Percentiles rank a stretch among this genome's conserved stretches.
These are phyloP conservation scores for Theocolax elegans DNA, from an alignment of 1,140 invertebrate genomes.

Conservation along the genomic window DNA sequence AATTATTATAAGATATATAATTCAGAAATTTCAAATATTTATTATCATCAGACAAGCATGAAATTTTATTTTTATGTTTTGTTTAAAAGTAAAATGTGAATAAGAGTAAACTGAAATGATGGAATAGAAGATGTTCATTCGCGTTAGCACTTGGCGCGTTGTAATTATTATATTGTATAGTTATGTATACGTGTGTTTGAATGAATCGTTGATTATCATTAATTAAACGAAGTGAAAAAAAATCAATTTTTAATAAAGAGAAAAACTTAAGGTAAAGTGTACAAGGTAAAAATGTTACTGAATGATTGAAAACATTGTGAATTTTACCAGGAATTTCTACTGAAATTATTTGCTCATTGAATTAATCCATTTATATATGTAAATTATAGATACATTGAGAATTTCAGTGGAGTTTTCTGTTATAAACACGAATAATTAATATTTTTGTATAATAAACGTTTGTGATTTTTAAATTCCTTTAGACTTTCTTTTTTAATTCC, in stretches of 20 bases:
- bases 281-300: not conserved
- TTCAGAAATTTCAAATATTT: constrained; percentile 18
- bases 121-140: not conserved
- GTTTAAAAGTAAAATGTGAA: not conserved
- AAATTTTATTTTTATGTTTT: constrained; percentile 15
- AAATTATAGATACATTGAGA: not conserved
- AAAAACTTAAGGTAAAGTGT: not conserved
- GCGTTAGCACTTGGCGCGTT: not conserved
- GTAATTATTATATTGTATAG: constrained; percentile 36
- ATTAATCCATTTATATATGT: not conserved
- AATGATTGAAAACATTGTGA: constrained; percentile 4
- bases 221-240: no score
- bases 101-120: not conserved
- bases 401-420: constrained; percentile 15
- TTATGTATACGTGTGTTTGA: constrained; percentile 7
- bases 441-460: constrained; percentile 26
- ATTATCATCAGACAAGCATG: constrained; percentile 12
- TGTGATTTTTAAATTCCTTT: constrained; percentile 2
- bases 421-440: not conserved
- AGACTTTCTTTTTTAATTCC: not conserved
- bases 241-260: not conserved
- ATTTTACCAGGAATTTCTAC: constrained; percentile 19
- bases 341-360: not conserved
- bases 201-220: not conserved
- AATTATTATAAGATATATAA: constrained; percentile 15